Evolutionary conservation across 1,140 invertebrate species (phyloP), one percentile per base, ranked within the genome.

Genomic region (Drosophila teissieri): DNA sequence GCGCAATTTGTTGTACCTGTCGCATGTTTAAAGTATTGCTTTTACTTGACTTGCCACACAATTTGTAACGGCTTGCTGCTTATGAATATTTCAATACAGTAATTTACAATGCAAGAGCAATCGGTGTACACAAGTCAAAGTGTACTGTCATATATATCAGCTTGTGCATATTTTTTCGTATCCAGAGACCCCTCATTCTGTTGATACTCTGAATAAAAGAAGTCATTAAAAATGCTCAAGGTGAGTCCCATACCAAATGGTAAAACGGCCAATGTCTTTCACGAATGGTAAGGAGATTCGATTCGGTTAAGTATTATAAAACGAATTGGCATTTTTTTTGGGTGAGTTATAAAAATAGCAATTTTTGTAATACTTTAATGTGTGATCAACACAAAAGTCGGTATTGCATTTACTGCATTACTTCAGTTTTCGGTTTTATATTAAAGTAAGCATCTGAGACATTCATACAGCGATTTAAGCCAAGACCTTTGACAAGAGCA

Each of bases 191-290:
- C 61, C 54, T 42, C 65, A 17, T 49, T 58, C 67, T 68, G 46
- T 85, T 85, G 82, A 85, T 82, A 82, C 79, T 63, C 42, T 63
- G 79, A 74, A 82, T 67, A 56, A 68, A 52, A 70, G 48, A 85
- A 69, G 39, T 73, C 70, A 86, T 85, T 55, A 74, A 86, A 78
- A 78, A 85, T 85, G 78, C 82, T 78, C 82, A 85, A 85, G 82
- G 82, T 61, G 64, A 70, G 39, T 40, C 69, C 77, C 11, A 75
- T 60, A 80, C 70, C 54, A 77, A 80, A 65, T 73, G 62, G 55
- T 49, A 40, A 53, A 56, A 64, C 77, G 78, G 73, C 81, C 68
- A 73, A 27, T 79, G 73, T 34, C 40, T 45, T 45, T 53, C 24
- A 52, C 48, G 42, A 31, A 52, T 48, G 24, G 55, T 15, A 24